phyloP scores from a whole-genome alignment of 2,113 vertebrate genomes.

The Callipepla squamata region DNA sequence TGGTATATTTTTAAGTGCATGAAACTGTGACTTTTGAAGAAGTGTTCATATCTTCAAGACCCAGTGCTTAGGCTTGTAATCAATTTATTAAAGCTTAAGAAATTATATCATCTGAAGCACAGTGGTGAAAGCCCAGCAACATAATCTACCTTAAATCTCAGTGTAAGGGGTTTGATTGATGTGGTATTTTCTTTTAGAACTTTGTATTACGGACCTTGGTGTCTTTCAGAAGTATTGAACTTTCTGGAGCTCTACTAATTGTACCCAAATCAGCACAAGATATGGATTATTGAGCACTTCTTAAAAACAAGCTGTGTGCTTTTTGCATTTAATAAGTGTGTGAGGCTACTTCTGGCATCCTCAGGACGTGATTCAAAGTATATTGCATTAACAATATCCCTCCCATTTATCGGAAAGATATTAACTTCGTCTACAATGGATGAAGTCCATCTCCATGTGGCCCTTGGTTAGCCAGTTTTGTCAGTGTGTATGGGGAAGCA shows the following conservation, averaged over 20 bases:
- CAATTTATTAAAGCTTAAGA: slow-evolving; percentile 44
- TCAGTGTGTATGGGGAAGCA: background rate
- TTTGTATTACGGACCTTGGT: background rate
- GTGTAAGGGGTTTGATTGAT: slow-evolving; percentile 5
- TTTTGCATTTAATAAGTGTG: background rate
- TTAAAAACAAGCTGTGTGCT: background rate
- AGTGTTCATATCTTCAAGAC: background rate
- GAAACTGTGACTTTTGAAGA: background rate
- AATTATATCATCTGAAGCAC: background rate
- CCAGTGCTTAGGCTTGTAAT: slow-evolving; percentile 15
- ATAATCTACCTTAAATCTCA: slow-evolving; percentile 38
- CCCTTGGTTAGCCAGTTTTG: background rate
- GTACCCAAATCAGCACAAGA: background rate
- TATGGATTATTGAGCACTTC: background rate
- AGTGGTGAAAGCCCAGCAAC: background rate
- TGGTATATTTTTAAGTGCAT: background rate
- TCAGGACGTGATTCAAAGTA: background rate
- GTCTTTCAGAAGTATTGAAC: background rate
- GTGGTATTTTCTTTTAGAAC: background rate
- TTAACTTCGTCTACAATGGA: background rate
- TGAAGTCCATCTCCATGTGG: background rate
- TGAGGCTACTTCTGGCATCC: background rate
- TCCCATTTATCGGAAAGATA: background rate
- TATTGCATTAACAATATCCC: background rate
- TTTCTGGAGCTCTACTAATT: background rate